Evolutionary conservation across 2,888 invertebrate species (phyloP), one percentile per base, ranked within the genome.

Genomic region (Drosophila tripunctata): DNA sequence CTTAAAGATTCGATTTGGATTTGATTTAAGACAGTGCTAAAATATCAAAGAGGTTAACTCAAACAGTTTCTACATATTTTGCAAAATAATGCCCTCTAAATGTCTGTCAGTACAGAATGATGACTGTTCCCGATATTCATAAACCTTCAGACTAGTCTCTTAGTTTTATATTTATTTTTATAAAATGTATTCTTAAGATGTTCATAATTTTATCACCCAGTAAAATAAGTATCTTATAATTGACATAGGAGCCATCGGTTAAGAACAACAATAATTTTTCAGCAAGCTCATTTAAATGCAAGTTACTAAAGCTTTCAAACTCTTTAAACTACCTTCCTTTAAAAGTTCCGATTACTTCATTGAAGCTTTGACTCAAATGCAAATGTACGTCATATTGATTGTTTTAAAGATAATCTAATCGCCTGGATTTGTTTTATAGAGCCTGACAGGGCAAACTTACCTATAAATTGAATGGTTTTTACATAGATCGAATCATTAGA

Each of bases 401-500:
- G 12, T 31, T 14, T 17, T 3, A 17, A 4, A 5, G 4, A 5
- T 40, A 45, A 64, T 75, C 68, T 73, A 43, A 73, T 77, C 67
- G 21, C 0, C 0, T 15, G 19, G n/a, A 30, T 51, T 76, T 44
- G 43, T 40, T 62, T 64, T 77, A 58, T 17, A 4, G 7, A 21
- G 10, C 27, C 22, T 33, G 22, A 35, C 40, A n/a, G 17, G 5
- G 12, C 56, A 4, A 17, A 12, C 8, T 30, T 27, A 15, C 38
- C 30, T 71, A 74, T 79, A 79, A 65, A 84, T 64, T 52, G 10
- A 10, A 19, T 22, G 27, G n/a, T 40, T 41, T 33, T 38, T 41
- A 12, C n/a, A 19, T 3, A 5, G 8, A 4, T 21, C 6, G 17
- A 17, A 12, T 50, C 66, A 83, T 58, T 80, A 12, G 6, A 52